Evolutionary conservation across 2,113 vertebrate genomes (phyloP).

Genomic region (Urocynchramus pylzowi): DNA sequence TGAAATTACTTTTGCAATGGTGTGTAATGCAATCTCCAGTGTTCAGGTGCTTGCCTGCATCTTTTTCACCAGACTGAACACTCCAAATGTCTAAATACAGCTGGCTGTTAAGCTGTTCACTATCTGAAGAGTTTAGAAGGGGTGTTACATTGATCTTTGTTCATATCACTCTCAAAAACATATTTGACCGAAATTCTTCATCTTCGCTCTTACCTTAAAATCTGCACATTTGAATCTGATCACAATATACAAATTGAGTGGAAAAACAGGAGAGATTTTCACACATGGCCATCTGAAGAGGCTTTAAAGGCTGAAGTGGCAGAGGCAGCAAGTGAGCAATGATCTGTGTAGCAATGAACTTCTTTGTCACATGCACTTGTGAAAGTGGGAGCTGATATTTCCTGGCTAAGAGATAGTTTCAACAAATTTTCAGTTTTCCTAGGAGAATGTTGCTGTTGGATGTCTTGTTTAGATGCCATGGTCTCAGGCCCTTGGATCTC

Average conservation of each 20-base stretch:
- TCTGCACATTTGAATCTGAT: neutral
- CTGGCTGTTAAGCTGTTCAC: neutral
- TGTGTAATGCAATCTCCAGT: neutral
- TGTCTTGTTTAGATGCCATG: neutral
- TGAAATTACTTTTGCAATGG: neutral
- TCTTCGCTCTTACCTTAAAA: neutral
- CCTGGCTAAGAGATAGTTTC: neutral
- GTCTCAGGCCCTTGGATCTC: neutral
- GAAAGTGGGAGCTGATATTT: neutral
- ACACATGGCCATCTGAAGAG: neutral
- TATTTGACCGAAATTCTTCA: neutral
- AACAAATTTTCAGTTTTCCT: neutral
- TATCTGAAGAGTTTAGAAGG: neutral
- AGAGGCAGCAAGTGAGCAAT: neutral
- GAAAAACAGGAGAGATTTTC: neutral
- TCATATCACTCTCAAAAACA: neutral
- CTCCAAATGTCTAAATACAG: neutral
- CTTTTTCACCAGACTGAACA: neutral
- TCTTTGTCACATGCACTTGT: neutral
- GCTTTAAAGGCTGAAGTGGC: neutral
- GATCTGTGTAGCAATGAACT: neutral
- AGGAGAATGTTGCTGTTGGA: neutral
- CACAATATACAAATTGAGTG: neutral
- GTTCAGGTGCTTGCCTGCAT: neutral
- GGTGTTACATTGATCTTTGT: neutral